Evolutionary conservation across 1,140 invertebrate species (phyloP), one percentile per base, ranked within the genome.

Genomic region (Atta texana): DNA sequence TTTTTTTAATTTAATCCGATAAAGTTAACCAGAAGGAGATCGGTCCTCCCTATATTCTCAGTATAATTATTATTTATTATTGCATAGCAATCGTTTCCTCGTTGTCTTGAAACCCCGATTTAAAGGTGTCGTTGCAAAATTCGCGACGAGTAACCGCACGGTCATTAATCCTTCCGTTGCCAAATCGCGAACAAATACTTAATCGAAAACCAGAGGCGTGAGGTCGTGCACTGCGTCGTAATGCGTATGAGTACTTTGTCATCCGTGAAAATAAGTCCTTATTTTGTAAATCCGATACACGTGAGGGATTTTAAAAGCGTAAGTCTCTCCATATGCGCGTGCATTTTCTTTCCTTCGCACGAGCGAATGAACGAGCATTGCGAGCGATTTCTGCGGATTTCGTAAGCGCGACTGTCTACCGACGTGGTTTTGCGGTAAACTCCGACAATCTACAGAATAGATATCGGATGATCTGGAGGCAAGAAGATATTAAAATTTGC

Each of bases 341-440:
- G 69, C 57, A n/a, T 34, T 84, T 24, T 44, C 78, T 14, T 53
- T 68, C 28, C 24, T 16, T 68, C 8, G 64, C 39, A 44, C 10
- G 34, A 68, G 59, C 59, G 34, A 31, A 24, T 28, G 66, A 71
- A n/a, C 51, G 34, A 74, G 18, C 49, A 66, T 39, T n/a, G 24
- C 75, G 59, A 66, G 8, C 44, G 44, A 78, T 21, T 57, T n/a
- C 12, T 61, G 24, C 12, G n/a, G 8, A 12, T 80, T 80, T 80
- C 77, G 63, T 31, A 80, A 28, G 21, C n/a, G n/a, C n/a, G 63
- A n/a, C 18, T 21, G 39, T 31, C 39, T 84, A 84, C 74, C 55
- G 55, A 74, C 39, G 69, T 39, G 69, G 69, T 57, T 84, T 84
- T 84, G 69, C 80, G 80, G 55, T 63, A 8, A 75, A 28, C 80